These are phyloP conservation scores for Danaus chrysippus DNA, from an alignment of 2,888 invertebrate genomes.

Conservation along the genomic window DNA sequence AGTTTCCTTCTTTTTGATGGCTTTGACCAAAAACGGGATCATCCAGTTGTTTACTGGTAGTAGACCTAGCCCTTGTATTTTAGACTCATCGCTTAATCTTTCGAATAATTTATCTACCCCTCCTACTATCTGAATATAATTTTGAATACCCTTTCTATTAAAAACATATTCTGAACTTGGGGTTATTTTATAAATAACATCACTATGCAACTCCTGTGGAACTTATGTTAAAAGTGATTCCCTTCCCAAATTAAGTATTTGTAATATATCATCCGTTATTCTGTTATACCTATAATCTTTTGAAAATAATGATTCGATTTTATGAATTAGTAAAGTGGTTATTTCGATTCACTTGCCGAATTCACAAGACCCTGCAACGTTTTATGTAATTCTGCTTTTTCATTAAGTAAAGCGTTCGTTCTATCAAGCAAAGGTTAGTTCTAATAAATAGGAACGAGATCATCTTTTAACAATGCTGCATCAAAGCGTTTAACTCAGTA, in stretches of 20 bases:
- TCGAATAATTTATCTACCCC: too few relatives aligned
- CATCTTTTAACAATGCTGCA: constrained; percentile 12
- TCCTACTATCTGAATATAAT: too few relatives aligned
- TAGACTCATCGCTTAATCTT: too few relatives aligned
- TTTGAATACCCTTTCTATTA: too few relatives aligned
- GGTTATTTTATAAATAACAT: background rate
- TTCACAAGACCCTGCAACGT: constrained; percentile 15
- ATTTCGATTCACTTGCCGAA: constrained; percentile 12
- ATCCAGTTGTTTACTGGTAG: too few relatives aligned
- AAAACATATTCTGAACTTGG: too few relatives aligned
- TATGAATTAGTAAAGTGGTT: constrained; percentile 12
- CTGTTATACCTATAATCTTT: constrained; percentile 15
- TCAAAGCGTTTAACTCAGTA: constrained; percentile 15
- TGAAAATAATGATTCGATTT: constrained; percentile 15
- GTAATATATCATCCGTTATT: constrained; percentile 5
- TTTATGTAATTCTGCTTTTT: constrained; percentile 13
- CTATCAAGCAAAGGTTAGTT: constrained; percentile 15
- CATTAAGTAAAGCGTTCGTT: constrained; percentile 11
- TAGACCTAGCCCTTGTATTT: too few relatives aligned
- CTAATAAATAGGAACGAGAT: constrained; percentile 14
- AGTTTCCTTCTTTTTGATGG: too few relatives aligned
- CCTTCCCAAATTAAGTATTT: constrained; percentile 18
- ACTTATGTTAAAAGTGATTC: constrained; percentile 16
- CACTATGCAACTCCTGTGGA: constrained; percentile 18
- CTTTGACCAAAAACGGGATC: too few relatives aligned